Conservation (phyloP, 2,888 invertebrate species). For the Opisthograptis luteolata region DNA sequence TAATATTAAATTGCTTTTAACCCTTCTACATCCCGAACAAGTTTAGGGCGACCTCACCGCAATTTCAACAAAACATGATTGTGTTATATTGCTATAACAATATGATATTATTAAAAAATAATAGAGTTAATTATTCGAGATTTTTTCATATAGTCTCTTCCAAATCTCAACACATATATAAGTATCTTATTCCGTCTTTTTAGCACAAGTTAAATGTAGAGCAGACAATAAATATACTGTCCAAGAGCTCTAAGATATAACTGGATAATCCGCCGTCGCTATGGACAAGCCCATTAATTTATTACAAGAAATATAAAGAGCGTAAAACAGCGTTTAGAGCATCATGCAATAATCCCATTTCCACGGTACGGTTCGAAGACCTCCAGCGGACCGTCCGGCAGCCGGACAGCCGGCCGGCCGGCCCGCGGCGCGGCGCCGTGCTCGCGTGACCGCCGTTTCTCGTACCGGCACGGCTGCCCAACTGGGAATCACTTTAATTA, state of each 20-base stretch:
- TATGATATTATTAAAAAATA: too few relatives aligned
- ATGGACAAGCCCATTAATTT: constrained; percentile 31
- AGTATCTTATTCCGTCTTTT: background rate
- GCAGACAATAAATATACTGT: constrained; percentile 1
- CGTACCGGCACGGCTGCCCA: constrained; percentile 21
- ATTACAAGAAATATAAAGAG: constrained; percentile 54
- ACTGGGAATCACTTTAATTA: constrained; percentile 60
- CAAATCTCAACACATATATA: background rate
- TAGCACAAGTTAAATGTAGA: background rate
- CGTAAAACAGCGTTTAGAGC: constrained; percentile 68
- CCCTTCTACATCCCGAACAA: background rate
- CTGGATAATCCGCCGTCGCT: constrained; percentile 15
- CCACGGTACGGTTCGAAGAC: constrained; percentile 76
- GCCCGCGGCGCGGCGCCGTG: constrained; percentile 28
- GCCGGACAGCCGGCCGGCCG: constrained; percentile 31
- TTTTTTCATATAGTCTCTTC: background rate
- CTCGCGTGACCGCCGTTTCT: too few relatives aligned
- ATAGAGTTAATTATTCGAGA: too few relatives aligned
- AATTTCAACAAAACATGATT: too few relatives aligned
- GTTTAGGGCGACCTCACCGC: background rate
- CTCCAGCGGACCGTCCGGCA: constrained; percentile 44
- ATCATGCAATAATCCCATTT: constrained; percentile 78
- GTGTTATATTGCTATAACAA: too few relatives aligned
- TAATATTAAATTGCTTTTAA: background rate
- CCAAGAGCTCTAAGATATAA: constrained; percentile 2